A percentile compares a stretch with the other conserved stretches of the same genome.
These are phyloP conservation scores for Pseudomyrmex sp. DNA, from an alignment of 1,140 invertebrate species.

Conservation along the genomic window DNA sequence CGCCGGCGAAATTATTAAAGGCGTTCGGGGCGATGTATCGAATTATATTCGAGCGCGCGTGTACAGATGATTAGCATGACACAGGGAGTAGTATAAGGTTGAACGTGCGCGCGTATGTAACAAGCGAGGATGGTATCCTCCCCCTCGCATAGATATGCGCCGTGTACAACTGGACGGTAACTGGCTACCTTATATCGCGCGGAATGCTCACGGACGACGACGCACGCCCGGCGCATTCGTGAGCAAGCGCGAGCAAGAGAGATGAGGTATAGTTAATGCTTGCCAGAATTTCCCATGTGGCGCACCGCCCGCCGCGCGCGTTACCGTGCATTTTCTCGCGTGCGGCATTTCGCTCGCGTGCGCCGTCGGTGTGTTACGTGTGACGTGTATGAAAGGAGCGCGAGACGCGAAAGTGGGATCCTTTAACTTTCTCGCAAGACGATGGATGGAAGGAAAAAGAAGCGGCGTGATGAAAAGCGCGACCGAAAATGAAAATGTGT, in stretches of 20 bases:
- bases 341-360: neutral
- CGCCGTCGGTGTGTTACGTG: neutral
- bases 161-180: neutral
- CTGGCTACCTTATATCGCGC: slow-evolving; percentile 60
- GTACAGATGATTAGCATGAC: slow-evolving; percentile 37
- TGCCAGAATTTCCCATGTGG: slow-evolving; percentile 70
- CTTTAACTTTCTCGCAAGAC: slow-evolving; percentile 24
- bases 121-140: neutral
- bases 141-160: slow-evolving; percentile 19
- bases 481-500: neutral
- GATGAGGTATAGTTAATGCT: slow-evolving; percentile 66
- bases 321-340: slow-evolving; percentile 57
- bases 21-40: slow-evolving; percentile 31
- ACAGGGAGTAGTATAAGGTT: neutral
- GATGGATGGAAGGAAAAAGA: neutral
- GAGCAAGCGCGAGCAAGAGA: slow-evolving; percentile 37
- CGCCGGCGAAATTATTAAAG: slow-evolving; percentile 31
- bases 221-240: slow-evolving; percentile 64
- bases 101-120: neutral
- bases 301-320: slow-evolving; percentile 46
- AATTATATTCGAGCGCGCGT: slow-evolving; percentile 51
- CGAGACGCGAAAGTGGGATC: slow-evolving; percentile 29
- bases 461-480: neutral
- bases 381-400: slow-evolving; percentile 34
- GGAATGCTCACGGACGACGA: slow-evolving; percentile 56